phyloP scores from a whole-genome alignment of 2,888 invertebrate species.

The Cenopis cana region DNA sequence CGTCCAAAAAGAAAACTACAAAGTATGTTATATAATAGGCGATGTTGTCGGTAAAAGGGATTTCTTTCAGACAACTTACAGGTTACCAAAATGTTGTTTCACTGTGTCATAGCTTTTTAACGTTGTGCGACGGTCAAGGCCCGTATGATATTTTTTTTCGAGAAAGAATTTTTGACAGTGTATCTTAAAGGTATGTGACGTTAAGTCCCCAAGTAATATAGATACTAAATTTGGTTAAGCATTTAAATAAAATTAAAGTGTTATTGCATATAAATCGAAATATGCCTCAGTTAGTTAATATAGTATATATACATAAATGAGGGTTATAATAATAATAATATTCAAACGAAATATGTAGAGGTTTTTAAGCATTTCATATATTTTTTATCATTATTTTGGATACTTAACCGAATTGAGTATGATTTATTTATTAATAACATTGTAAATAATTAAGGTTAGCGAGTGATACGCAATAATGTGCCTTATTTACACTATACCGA shows the following conservation, averaged over 20 bases:
- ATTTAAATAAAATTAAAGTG: constrained; percentile 14
- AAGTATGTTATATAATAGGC: neutral
- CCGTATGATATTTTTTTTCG: neutral
- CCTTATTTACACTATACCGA: constrained; percentile 58
- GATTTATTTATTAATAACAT: constrained; percentile 63
- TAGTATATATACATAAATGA: neutral
- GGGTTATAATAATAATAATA: neutral
- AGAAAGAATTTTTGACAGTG: neutral
- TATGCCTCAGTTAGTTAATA: too few relatives aligned
- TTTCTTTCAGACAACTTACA: neutral
- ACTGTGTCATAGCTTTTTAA: neutral
- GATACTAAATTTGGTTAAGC: constrained; percentile 23
- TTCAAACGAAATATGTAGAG: neutral
- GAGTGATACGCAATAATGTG: constrained; percentile 72
- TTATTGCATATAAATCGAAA: neutral
- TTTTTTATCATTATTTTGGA: constrained; percentile 3
- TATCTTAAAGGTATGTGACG: constrained; percentile 4
- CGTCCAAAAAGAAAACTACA: neutral
- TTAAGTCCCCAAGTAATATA: neutral
- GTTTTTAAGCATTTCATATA: neutral
- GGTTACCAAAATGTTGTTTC: neutral
- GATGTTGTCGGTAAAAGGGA: neutral
- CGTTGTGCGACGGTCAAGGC: neutral
- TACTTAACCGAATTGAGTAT: constrained; percentile 24
- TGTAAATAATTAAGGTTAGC: constrained; percentile 68